Evolutionary conservation across 2,888 invertebrate species (phyloP).

Genomic region (Biston betularia): DNA sequence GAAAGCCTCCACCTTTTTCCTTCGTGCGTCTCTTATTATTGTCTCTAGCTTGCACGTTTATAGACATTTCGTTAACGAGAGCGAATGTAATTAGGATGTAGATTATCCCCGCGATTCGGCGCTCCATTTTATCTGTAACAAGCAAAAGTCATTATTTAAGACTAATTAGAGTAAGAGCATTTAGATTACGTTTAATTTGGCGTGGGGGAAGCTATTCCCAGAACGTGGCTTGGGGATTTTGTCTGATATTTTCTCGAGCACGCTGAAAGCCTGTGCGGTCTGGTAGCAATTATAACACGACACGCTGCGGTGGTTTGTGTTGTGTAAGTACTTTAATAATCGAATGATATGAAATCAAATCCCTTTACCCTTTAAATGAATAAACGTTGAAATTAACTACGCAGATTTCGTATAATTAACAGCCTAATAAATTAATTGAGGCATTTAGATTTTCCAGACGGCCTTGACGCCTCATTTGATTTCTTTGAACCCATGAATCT

Average conservation of each 20-base stretch:
- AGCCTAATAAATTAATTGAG: conserved; percentile 12
- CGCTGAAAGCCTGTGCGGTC: conserved; percentile 29
- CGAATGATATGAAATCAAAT: conserved; percentile 39
- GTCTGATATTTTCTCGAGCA: conserved; percentile 31
- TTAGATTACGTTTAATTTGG: conserved; percentile 44
- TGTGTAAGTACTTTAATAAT: conserved; percentile 40
- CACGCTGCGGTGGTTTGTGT: conserved; percentile 31
- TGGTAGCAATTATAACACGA: conserved; percentile 34
- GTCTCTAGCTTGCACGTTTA: conserved; percentile 78
- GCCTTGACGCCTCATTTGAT: conserved; percentile 10
- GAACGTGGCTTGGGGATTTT: conserved; percentile 32
- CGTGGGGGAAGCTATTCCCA: conserved; percentile 31
- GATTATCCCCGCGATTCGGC: conserved; percentile 72
- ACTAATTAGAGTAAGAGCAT: conserved; percentile 41
- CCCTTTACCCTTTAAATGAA: conserved; percentile 25
- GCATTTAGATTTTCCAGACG: conserved; percentile 10
- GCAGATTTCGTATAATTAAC: conserved; percentile 6
- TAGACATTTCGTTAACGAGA: conserved; percentile 80
- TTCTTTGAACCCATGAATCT: conserved; percentile 1
- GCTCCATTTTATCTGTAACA: conserved; percentile 83
- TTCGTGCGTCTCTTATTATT: conserved; percentile 78
- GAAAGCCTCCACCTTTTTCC: conserved; percentile 79
- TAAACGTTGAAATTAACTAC: conserved; percentile 26
- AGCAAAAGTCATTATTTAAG: conserved; percentile 54
- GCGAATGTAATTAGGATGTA: conserved; percentile 78